Evolutionary conservation across 2,113 vertebrate species (phyloP).

Genomic region (Oreochromis aureus): DNA sequence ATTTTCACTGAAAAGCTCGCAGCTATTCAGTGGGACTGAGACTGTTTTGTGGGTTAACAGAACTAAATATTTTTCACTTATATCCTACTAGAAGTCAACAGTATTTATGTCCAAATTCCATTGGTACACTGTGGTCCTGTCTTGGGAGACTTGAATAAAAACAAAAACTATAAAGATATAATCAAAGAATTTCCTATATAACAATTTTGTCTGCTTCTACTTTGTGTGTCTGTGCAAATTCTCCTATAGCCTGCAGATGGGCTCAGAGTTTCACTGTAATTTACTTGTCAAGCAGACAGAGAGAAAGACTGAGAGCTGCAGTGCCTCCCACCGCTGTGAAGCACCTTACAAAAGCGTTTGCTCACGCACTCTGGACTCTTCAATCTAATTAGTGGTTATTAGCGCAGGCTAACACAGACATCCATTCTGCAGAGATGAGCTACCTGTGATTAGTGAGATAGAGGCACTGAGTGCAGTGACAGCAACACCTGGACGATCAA

Average conservation of each 20-base stretch:
- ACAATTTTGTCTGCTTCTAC: not conserved
- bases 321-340: not conserved
- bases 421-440: slow-evolving; percentile 32
- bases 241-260: slow-evolving; percentile 35
- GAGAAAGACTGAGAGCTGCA: slow-evolving; percentile 2
- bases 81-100: not conserved
- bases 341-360: slow-evolving; percentile 23
- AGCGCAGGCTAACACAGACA: slow-evolving; percentile 19
- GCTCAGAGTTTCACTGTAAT: slow-evolving; percentile 47
- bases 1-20: not conserved
- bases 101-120: not conserved
- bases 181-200: not conserved
- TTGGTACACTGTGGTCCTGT: not conserved
- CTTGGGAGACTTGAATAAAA: not conserved
- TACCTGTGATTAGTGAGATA: slow-evolving; percentile 2
- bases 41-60: not conserved
- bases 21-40: not conserved
- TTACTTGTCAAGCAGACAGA: slow-evolving; percentile 35
- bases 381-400: slow-evolving; percentile 71
- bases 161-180: not conserved
- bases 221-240: not conserved
- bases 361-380: slow-evolving; percentile 32
- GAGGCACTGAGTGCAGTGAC: not conserved
- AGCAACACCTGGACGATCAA: slow-evolving; percentile 22
- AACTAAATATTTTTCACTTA: not conserved